Evolutionary conservation across 2,113 vertebrate species (phyloP).

Genomic region (Callaeas wilsoni): DNA sequence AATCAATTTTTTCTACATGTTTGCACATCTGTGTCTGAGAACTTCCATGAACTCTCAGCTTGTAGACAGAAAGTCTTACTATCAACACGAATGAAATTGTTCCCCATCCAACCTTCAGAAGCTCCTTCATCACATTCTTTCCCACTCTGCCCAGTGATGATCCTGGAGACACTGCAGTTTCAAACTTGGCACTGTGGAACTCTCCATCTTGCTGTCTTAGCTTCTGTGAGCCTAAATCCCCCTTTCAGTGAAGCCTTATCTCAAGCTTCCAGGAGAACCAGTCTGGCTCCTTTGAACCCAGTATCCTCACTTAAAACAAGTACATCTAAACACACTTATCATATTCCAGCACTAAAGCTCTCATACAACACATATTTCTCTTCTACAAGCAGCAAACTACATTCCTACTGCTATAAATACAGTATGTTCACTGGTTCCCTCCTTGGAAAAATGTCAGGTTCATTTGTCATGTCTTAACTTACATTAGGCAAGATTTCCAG

Average conservation of each 20-base stretch:
- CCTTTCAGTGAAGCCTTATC: neutral
- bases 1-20: neutral
- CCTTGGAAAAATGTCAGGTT: conserved; percentile 63
- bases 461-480: conserved; percentile 60
- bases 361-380: neutral
- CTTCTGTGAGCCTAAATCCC: neutral
- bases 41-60: neutral
- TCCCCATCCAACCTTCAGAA: neutral
- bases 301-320: neutral
- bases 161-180: neutral
- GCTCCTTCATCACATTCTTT: neutral
- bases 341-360: neutral
- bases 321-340: neutral
- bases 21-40: neutral
- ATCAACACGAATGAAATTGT: neutral
- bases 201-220: neutral
- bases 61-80: neutral
- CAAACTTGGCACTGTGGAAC: neutral
- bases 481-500: conserved; percentile 53
- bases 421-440: conserved; percentile 41
- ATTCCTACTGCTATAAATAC: conserved; percentile 56
- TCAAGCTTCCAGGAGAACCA: neutral
- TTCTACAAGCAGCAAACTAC: conserved; percentile 23
- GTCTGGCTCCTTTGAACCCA: neutral
- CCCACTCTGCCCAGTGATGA: neutral